phyloP scores from a whole-genome alignment of 2,888 invertebrate genomes.

The Pediacus dermestoides region DNA sequence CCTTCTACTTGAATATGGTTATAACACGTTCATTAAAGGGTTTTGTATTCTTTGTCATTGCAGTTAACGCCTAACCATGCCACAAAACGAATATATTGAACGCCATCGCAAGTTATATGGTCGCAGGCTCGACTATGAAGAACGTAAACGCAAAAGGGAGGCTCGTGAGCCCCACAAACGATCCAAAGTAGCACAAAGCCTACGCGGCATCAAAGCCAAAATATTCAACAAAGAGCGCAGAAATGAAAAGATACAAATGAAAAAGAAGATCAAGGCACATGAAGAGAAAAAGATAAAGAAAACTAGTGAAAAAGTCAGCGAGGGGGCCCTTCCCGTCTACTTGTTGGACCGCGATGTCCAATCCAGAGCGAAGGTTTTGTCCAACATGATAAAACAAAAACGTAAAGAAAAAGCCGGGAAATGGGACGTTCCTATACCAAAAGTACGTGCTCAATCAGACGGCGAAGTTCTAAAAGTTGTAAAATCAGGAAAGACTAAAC shows the following conservation, averaged over 20 bases:
- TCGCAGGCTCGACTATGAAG: slow-evolving; percentile 95
- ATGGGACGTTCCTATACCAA: slow-evolving; percentile 99
- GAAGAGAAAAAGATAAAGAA: slow-evolving; percentile 91
- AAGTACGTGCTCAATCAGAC: slow-evolving; percentile 94
- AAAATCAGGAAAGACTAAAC: slow-evolving; percentile 83
- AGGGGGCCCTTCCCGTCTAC: slow-evolving; percentile 93
- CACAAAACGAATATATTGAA: slow-evolving; percentile 99
- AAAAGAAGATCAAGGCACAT: slow-evolving; percentile 96
- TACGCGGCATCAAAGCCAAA: slow-evolving; percentile 96
- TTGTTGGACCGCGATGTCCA: slow-evolving; percentile 96
- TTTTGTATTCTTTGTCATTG: slow-evolving; percentile 25
- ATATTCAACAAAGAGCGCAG: slow-evolving; percentile 94
- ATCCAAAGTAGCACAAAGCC: slow-evolving; percentile 84
- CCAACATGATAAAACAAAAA: slow-evolving; percentile 99
- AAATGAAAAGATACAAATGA: slow-evolving; percentile 98
- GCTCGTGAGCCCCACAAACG: slow-evolving; percentile 91
- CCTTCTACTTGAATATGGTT: slow-evolving; percentile 43
- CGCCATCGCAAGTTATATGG: slow-evolving; percentile 95
- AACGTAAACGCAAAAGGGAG: slow-evolving; percentile 91
- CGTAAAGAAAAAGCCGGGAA: slow-evolving; percentile 99
- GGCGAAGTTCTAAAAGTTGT: slow-evolving; percentile 95
- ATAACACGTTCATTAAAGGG: slow-evolving; percentile 16
- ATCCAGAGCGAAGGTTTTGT: slow-evolving; percentile 89
- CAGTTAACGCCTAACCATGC: slow-evolving; percentile 60
- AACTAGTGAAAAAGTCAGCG: slow-evolving; percentile 74